Evolutionary conservation across 2,888 invertebrate genomes (phyloP).

Genomic region (Minunthozetes semirufus): DNA sequence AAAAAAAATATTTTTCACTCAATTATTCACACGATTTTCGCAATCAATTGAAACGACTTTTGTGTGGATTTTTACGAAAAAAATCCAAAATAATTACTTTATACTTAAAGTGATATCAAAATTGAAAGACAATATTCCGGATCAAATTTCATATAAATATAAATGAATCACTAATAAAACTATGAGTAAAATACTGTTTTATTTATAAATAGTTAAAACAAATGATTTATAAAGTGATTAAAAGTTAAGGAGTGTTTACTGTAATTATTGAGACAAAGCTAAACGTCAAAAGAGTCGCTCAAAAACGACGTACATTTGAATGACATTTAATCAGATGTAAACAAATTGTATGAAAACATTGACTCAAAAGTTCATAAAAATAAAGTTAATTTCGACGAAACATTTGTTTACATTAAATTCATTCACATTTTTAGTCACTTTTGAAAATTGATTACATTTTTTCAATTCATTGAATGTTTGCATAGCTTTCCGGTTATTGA

Average conservation of each 20-base stretch:
- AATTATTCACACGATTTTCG: background rate
- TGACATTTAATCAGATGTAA: too few relatives aligned
- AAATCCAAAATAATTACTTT: background rate
- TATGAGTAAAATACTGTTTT: background rate
- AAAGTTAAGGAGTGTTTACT: background rate
- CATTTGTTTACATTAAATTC: background rate
- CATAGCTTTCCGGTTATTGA: too few relatives aligned
- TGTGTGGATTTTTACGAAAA: background rate
- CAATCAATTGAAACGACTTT: background rate
- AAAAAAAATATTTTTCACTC: background rate
- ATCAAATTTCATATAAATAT: too few relatives aligned
- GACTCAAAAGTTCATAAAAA: too few relatives aligned
- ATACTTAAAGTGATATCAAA: too few relatives aligned
- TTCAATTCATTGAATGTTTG: background rate
- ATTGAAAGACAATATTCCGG: too few relatives aligned
- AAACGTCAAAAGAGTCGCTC: too few relatives aligned
- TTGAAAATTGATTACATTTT: background rate
- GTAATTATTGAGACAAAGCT: background rate
- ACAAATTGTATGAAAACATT: too few relatives aligned
- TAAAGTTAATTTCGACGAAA: background rate
- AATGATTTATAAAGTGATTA: background rate
- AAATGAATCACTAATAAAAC: background rate
- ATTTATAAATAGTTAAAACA: background rate
- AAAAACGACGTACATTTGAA: too few relatives aligned
- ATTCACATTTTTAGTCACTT: background rate